Conservation (phyloP, 2,888 invertebrate genomes). For the Diarsia dahlii region DNA sequence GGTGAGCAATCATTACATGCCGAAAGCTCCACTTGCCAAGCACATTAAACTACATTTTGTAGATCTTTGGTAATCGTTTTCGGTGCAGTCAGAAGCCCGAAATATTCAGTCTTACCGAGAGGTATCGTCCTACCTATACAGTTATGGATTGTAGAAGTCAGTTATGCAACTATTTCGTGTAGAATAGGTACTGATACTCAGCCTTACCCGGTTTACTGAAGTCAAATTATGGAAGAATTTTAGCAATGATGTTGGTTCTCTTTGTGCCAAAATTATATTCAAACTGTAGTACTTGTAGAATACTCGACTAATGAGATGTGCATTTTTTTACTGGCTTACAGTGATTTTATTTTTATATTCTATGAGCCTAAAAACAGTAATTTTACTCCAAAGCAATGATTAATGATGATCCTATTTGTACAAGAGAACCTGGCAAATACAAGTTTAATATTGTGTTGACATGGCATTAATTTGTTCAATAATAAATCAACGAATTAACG, state of each 20-base stretch:
- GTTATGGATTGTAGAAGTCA: background rate
- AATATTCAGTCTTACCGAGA: background rate
- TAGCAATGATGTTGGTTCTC: background rate
- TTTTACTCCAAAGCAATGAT: background rate
- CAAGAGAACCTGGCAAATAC: background rate
- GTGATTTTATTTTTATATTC: background rate
- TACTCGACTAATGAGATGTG: background rate
- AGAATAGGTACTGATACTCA: background rate
- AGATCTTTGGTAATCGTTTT: background rate
- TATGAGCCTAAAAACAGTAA: background rate
- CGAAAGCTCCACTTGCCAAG: background rate
- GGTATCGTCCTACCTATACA: background rate
- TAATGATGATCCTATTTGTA: background rate
- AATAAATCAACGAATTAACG: slow-evolving; percentile 26
- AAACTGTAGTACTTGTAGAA: background rate
- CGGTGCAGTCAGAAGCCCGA: background rate
- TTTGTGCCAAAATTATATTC: background rate
- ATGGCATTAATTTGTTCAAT: background rate
- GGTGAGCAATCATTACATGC: background rate
- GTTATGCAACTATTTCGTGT: background rate
- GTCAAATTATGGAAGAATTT: background rate
- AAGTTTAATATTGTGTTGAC: background rate
- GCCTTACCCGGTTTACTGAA: no score
- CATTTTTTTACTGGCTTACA: background rate
- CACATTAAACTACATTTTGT: background rate